Percentiles rank a stretch among this genome's conserved stretches.
Conservation (phyloP, 2,113 vertebrate species). For the Nestor notabilis region DNA sequence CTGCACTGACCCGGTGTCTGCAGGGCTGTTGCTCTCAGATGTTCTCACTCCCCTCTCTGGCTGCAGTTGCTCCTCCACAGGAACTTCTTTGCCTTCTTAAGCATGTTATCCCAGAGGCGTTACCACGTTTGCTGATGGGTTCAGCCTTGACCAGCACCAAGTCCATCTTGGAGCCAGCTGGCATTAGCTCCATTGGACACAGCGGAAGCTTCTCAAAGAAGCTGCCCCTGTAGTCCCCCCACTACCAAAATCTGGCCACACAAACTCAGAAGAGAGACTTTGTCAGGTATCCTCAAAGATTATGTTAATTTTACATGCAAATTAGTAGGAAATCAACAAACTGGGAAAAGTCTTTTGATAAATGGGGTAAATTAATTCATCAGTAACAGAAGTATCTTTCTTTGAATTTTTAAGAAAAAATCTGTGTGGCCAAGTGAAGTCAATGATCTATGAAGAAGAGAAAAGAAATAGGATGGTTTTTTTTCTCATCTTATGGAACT, state of each 20-base stretch:
- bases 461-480: not conserved
- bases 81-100: not conserved
- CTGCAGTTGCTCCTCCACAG: not conserved
- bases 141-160: not conserved
- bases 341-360: not conserved
- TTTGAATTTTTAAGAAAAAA: not conserved
- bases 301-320: not conserved
- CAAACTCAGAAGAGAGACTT: not conserved
- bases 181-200: accelerated
- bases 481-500: not conserved
- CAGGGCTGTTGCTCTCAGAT: not conserved
- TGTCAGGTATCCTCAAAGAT: not conserved
- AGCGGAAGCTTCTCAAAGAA: not conserved
- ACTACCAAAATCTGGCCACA: not conserved
- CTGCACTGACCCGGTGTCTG: not conserved
- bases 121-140: not conserved
- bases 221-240: not conserved
- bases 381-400: not conserved
- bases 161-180: not conserved
- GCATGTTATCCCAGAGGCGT: not conserved
- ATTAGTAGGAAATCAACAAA: not conserved
- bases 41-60: not conserved
- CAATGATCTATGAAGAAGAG: not conserved
- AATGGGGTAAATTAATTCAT: not conserved
- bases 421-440: not conserved